Percentiles rank a stretch among this genome's conserved stretches.
Conservation (phyloP, 2,797 vertebrate species). For the Gallirallus australis region DNA sequence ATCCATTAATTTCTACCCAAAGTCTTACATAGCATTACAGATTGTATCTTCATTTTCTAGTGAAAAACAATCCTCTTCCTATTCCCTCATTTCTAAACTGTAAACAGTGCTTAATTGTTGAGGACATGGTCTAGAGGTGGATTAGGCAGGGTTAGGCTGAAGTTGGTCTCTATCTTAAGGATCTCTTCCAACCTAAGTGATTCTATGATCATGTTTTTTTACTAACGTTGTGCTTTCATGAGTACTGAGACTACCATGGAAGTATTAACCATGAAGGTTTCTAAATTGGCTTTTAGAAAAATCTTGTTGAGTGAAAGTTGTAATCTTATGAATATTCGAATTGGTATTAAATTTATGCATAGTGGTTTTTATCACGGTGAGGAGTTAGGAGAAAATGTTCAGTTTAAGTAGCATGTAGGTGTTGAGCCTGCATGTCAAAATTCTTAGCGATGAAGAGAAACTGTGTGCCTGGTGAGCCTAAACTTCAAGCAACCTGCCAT, state of each 20-base stretch:
- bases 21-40: background rate
- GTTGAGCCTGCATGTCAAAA: background rate
- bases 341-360: background rate
- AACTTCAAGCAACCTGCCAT: background rate
- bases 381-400: background rate
- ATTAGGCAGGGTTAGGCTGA: no score
- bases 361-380: background rate
- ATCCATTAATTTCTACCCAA: background rate
- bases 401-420: background rate
- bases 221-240: background rate
- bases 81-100: background rate
- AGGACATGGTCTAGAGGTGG: no score
- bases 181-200: no score
- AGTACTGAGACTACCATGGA: background rate
- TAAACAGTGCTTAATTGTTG: background rate
- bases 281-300: background rate
- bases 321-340: background rate
- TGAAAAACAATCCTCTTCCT: background rate
- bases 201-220: background rate
- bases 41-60: background rate
- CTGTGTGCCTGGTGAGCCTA: rapidly evolving
- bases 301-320: background rate
- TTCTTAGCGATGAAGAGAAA: background rate
- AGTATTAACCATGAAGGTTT: background rate
- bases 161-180: no score